A percentile compares a stretch with the other conserved stretches of the same genome.
These are phyloP conservation scores for Orycteropus afer DNA, from an alignment of 2,113 vertebrate genomes.

Conservation along the genomic window DNA sequence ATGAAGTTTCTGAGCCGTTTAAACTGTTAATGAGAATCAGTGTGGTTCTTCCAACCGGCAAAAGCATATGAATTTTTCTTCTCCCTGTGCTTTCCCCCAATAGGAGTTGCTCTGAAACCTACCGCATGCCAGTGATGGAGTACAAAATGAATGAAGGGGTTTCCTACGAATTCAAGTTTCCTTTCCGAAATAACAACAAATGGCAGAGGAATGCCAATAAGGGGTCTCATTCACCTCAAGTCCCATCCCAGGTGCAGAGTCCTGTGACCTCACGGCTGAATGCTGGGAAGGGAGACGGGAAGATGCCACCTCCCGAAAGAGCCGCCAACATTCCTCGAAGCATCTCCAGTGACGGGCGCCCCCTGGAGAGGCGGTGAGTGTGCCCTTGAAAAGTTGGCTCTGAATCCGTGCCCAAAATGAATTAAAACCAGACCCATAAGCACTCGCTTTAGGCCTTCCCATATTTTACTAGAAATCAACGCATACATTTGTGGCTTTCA, in stretches of 20 bases:
- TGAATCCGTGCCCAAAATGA: background rate
- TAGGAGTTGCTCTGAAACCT: constrained; percentile 96
- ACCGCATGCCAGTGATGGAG: constrained; percentile 96
- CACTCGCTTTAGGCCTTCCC: background rate
- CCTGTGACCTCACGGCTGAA: constrained; percentile 85
- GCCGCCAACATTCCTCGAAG: constrained; percentile 93
- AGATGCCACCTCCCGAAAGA: constrained; percentile 90
- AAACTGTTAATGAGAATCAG: background rate
- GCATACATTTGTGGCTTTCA: background rate
- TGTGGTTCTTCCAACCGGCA: background rate
- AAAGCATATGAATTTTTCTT: background rate
- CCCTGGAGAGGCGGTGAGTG: constrained; percentile 91
- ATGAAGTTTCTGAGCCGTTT: background rate
- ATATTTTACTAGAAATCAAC: constrained; percentile 18
- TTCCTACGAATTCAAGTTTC: constrained; percentile 96
- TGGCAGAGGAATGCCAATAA: constrained; percentile 94
- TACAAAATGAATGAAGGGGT: constrained; percentile 97
- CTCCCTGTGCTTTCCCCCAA: background rate
- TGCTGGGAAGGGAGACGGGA: constrained; percentile 88
- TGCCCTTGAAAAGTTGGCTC: background rate
- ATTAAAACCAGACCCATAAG: background rate
- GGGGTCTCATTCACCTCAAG: constrained; percentile 92
- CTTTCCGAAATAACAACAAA: constrained; percentile 94
- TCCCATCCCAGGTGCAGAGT: constrained; percentile 91
- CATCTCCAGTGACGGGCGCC: constrained; percentile 95